A percentile compares a stretch with the other conserved stretches of the same genome.
Conservation (phyloP, 2,888 invertebrate species). For the Muscina levida region DNA sequence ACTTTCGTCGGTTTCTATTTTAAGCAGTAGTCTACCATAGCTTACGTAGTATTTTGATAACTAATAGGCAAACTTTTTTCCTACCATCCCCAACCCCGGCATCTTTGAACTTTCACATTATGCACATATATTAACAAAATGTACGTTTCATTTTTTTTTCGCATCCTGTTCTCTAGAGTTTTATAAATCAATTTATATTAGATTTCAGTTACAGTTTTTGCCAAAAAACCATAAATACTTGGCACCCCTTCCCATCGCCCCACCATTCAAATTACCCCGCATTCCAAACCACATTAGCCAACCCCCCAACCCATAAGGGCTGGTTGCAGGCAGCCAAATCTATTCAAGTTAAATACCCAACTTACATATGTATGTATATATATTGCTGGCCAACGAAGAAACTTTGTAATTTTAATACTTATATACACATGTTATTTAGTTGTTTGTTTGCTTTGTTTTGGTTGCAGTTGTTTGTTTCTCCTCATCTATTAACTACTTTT, state of each 20-base stretch:
- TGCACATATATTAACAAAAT: too few relatives aligned
- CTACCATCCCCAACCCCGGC: too few relatives aligned
- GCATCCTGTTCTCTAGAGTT: slow-evolving; percentile 42
- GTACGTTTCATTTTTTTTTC: too few relatives aligned
- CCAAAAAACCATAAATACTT: slow-evolving; percentile 53
- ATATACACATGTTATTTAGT: slow-evolving; percentile 43
- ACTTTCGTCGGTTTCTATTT: too few relatives aligned
- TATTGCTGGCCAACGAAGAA: slow-evolving; percentile 4
- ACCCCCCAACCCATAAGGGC: too few relatives aligned
- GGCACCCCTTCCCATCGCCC: not conserved
- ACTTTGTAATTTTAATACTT: slow-evolving; percentile 51
- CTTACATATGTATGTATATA: not conserved
- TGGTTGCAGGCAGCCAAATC: too few relatives aligned
- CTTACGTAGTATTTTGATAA: too few relatives aligned
- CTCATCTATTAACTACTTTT: slow-evolving; percentile 61
- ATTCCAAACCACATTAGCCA: too few relatives aligned
- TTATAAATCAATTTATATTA: slow-evolving; percentile 60
- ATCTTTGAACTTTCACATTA: too few relatives aligned
- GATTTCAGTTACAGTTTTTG: slow-evolving; percentile 28
- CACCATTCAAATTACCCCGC: not conserved
- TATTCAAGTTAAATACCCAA: too few relatives aligned
- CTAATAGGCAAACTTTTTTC: too few relatives aligned
- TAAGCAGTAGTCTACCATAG: too few relatives aligned
- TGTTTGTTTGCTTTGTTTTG: slow-evolving; percentile 34
- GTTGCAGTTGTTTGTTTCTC: slow-evolving; percentile 45